Evolutionary conservation across 2,797 vertebrate genomes (phyloP), one percentile per base, ranked within the genome.

Genomic region (Alcedo quadribrachys): DNA sequence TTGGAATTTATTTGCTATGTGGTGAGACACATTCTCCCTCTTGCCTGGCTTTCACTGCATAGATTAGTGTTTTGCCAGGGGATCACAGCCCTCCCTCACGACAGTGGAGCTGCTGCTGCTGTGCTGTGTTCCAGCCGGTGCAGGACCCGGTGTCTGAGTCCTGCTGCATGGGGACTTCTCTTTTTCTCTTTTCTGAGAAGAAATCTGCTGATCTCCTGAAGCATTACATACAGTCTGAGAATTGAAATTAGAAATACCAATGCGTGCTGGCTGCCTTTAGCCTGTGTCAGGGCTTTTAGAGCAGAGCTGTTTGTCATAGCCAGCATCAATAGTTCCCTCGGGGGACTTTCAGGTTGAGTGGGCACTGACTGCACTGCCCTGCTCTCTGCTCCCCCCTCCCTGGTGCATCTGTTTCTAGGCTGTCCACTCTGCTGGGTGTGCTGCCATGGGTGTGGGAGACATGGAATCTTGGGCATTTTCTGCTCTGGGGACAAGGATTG

Each of bases 31-130:
- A 57, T 92, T 94, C 89, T 89, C 68, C 62, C 89, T 94, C 81
- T 63, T 90, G 35, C 50, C 62, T 92, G 79, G 40, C 45, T 89
- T 94, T 92, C 65, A 43, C 81, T 93, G 91, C 85, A 94, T 90
- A 94, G 89, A 93, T 95, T 89, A 94, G 81, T 95, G 85, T 95
- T 93, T 92, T 6, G 40, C 70, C 76, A 71, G 74, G 53, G 80
- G 73, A 82, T 89, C 93, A 60, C 57, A 37, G 45, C 85, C 80
- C 83, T 80, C 94, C 67, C 42, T 89, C 92, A 74, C 87, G 90
- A 63, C 81, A 92, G 79, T 51, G 46, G 42, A 91, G 69, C 76
- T 78, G 37, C 86, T 94, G 84, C 42, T 82, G 78, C 63, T 81
- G 4, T 90, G 95, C 84, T 73, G 21, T 83, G 63, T 91, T 95